Evolutionary conservation across 2,888 invertebrate species (phyloP), one percentile per base, ranked within the genome.

Genomic region (Leptothorax acervorum): DNA sequence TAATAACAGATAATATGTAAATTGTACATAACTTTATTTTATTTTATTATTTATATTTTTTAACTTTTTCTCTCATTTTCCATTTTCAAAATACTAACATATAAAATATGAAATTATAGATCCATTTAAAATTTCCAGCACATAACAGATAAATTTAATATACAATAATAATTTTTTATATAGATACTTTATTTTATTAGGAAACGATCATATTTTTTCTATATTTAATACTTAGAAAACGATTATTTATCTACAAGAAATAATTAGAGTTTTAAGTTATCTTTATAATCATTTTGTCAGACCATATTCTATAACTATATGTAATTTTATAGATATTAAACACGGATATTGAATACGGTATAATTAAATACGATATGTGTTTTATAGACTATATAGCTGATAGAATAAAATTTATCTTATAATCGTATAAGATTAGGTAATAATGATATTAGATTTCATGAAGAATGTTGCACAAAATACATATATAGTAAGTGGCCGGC

Each of bases 31-130:
- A 39, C 8, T 57, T 28, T 35, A 39, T 71, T 55, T 42, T 42
- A 74, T 60, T 70, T 70, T 18, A n/a, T 42, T 60, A 60, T 31
- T 48, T 45, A 45, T 74, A 73, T 42, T 57, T 73, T 55, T 18
- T 0, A 15, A 28, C 11, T 18, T 42, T 55, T 57, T 57, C 3
- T 71, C 0, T 68, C 18, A 51, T 18, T 51, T 68, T 31, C 1
- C 1, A 68, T 45, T 66, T 51, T 1, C 6, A 71, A 4, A 39
- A 71, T 71, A 71, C 53, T 35, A 53, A 53, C 12, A n/a, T 51
- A 8, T 53, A 5, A 68, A 51, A 51, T 51, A 8, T 71, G 15
- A 71, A 53, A 48, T 48, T 6, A 1, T 15, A 70, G 1, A n/a
- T 15, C 4, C 9, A 55, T 55, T 15, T 35, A 53, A 35, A 35